Conservation (phyloP, 2,888 invertebrate genomes). For the Adelognathus sp. region DNA sequence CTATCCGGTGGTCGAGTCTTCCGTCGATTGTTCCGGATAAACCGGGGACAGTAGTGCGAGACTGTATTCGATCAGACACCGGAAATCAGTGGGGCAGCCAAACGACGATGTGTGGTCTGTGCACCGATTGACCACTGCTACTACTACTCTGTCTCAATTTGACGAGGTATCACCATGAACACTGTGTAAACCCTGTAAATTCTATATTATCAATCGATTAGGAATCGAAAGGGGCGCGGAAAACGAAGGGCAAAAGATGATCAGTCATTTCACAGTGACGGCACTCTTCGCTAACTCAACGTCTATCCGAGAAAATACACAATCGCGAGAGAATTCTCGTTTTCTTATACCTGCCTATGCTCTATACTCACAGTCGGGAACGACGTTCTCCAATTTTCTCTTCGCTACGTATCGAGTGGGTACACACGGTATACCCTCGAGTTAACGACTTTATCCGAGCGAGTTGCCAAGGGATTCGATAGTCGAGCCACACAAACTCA, state of each 20-base stretch:
- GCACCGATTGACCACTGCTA: neutral
- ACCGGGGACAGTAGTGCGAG: conserved; percentile 20
- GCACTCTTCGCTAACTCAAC: neutral
- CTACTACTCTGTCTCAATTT: too few species aligned
- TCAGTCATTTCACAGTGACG: neutral
- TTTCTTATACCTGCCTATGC: conserved; percentile 24
- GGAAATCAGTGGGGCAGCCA: conserved; percentile 4
- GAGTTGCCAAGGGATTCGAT: conserved; percentile 18
- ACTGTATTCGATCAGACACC: conserved; percentile 26
- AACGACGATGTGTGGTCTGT: neutral
- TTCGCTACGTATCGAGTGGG: conserved; percentile 9
- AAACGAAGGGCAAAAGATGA: neutral
- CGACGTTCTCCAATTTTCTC: conserved; percentile 28
- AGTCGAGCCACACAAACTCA: conserved; percentile 3
- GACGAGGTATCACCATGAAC: neutral
- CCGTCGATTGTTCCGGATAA: conserved; percentile 12
- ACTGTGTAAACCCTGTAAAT: too few species aligned
- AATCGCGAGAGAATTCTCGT: conserved; percentile 9
- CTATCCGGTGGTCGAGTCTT: conserved; percentile 5
- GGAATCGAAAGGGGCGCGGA: neutral
- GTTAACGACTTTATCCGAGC: conserved; percentile 35
- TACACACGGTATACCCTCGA: conserved; percentile 20
- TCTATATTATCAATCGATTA: neutral
- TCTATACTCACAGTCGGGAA: neutral
- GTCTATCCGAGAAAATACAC: neutral